Percentiles rank a stretch among this genome's conserved stretches.
These are phyloP conservation scores for Alaudala cheleensis DNA, from an alignment of 2,113 vertebrate genomes.

Conservation along the genomic window DNA sequence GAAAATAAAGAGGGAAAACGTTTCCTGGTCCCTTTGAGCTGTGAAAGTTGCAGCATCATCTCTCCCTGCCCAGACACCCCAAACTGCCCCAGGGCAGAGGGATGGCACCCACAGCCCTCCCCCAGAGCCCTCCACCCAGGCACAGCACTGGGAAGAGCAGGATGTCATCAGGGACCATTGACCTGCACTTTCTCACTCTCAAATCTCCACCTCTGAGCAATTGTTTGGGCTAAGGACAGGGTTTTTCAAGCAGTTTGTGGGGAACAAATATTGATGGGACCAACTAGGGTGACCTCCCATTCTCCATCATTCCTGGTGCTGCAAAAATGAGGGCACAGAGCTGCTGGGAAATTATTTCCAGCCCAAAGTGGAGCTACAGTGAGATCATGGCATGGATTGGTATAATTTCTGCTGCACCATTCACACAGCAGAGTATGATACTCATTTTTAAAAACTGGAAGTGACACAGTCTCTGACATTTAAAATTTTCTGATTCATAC, in stretches of 20 bases:
- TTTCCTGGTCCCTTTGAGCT: background rate
- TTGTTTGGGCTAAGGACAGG: background rate
- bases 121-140: accelerated
- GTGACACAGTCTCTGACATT: background rate
- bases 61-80: background rate
- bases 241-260: background rate
- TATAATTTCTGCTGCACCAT: background rate
- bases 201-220: accelerated
- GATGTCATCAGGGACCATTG: accelerated
- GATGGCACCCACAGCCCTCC: background rate
- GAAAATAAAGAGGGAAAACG: background rate
- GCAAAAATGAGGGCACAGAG: background rate
- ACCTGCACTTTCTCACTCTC: background rate
- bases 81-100: background rate
- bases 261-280: background rate
- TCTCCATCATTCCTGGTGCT: background rate
- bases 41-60: background rate
- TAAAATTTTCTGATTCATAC: background rate
- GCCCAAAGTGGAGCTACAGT: background rate
- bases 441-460: background rate
- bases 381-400: background rate
- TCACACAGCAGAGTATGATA: background rate
- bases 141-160: accelerated
- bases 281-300: background rate
- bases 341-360: background rate